These are phyloP conservation scores for Eutolmus rufibarbis DNA, from an alignment of 2,888 invertebrate genomes.

Conservation along the genomic window DNA sequence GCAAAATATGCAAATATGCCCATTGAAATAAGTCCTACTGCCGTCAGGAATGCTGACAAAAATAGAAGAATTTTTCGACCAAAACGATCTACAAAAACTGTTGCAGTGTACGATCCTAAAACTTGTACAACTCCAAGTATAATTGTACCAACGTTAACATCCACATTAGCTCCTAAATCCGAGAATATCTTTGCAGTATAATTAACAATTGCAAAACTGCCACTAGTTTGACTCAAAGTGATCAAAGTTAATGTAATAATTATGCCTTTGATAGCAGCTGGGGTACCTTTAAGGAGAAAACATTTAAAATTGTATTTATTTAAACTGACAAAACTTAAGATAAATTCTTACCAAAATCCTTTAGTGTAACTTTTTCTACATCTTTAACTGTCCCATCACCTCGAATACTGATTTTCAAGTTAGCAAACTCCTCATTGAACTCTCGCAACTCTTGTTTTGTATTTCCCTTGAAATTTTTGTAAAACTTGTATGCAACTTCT, in stretches of 20 bases:
- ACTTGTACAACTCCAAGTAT: conserved; percentile 57
- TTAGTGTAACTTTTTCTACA: conserved; percentile 46
- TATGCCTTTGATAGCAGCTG: conserved; percentile 53
- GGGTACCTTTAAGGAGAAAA: conserved; percentile 51
- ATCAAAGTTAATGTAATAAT: conserved; percentile 52
- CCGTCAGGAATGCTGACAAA: conserved; percentile 54
- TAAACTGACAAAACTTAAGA: neutral
- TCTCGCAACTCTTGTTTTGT: conserved; percentile 51
- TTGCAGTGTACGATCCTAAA: conserved; percentile 55
- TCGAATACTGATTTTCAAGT: conserved; percentile 51
- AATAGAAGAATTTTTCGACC: conserved; percentile 57
- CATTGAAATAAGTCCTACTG: conserved; percentile 53
- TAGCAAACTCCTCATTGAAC: conserved; percentile 51
- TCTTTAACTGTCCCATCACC: conserved; percentile 20
- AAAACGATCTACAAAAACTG: conserved; percentile 55
- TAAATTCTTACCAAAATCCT: conserved; percentile 54
- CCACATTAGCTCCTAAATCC: conserved; percentile 53
- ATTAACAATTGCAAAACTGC: conserved; percentile 57
- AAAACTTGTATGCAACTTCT: conserved; percentile 55
- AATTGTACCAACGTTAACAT: conserved; percentile 57
- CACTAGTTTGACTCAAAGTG: conserved; percentile 55
- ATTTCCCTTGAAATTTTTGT: conserved; percentile 52
- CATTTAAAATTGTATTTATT: neutral
- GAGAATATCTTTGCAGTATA: conserved; percentile 59
- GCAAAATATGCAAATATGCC: conserved; percentile 54